Base-by-base conservation (phyloP, 2,888 invertebrate genomes). In the Hymenopus coronatus region DNA sequence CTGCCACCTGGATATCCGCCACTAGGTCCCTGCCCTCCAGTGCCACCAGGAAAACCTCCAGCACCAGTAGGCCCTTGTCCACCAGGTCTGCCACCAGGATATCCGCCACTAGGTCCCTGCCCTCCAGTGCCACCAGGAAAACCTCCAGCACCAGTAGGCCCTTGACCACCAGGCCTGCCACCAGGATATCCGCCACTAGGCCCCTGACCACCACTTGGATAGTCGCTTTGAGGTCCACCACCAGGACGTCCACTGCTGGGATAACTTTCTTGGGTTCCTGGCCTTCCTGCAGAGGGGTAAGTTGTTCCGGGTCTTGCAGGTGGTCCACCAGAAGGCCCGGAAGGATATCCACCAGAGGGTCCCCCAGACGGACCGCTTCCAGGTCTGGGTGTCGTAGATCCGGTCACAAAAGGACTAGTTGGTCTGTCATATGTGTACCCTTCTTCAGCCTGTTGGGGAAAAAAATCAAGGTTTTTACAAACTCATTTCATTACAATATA, bases 371-470 rank as follows among this genome's bases (percentile, higher is more conserved):
- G 14, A 3, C 54, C 28, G 28, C 28, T n/a, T 4, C 28, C 83
- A 20, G 81, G 81, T 27, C 82, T 14, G 12, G 54, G 20, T 25
- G 54, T 46, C 14, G 46, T 70, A 20, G 54, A 70, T 15, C 92
- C 85, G 28, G 88, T 70, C 25, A 81, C 86, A 33, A 96, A 94
- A 0, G 95, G 95, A 91, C 95, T 94, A 87, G 94, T 94, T 12
- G 97, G 97, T 90, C 95, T 95, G 90, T 96, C 96, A 93, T 97
- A 97, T 90, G 95, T 95, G 92, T 97, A 97, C 83, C 90, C 91
- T 28, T 97, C 97, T 94, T 97, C 96, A 88, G 94, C 95, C 96
- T 96, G 91, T 81, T 88, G 85, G 85, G 84, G 82, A 27, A 46
- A 15, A 81, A 15, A 46, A 25, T 33, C 25, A 28, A 33, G 25